Evolutionary conservation across 2,888 invertebrate genomes (phyloP).

Genomic region (Keiferia lycopersicella): DNA sequence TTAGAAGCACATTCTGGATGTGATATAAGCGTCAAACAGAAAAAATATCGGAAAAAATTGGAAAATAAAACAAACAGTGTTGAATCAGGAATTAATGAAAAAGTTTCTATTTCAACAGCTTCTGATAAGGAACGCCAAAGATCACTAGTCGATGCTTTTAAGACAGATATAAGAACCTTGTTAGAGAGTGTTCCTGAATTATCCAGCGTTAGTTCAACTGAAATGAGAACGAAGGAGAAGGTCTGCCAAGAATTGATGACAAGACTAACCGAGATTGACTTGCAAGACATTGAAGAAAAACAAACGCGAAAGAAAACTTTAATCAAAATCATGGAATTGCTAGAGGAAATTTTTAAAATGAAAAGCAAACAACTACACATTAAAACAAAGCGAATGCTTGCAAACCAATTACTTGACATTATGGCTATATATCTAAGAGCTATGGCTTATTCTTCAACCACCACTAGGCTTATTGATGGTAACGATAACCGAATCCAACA

Average conservation of each 20-base stretch:
- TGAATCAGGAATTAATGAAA: neutral
- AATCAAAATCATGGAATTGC: neutral
- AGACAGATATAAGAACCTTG: neutral
- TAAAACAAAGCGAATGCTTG: conserved; percentile 4
- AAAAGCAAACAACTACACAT: neutral
- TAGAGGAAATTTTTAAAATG: neutral
- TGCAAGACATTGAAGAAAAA: neutral
- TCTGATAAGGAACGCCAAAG: neutral
- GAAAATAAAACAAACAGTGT: neutral
- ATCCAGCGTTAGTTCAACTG: neutral
- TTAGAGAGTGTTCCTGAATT: neutral
- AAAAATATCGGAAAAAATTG: neutral
- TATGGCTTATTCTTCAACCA: neutral
- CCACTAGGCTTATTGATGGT: neutral
- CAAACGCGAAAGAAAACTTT: neutral
- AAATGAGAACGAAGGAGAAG: neutral
- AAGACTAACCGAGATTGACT: neutral
- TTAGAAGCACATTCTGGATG: neutral
- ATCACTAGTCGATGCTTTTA: neutral
- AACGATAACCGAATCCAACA: neutral
- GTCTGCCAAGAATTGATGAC: neutral
- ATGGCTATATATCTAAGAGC: neutral
- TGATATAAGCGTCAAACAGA: neutral
- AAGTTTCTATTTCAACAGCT: neutral
- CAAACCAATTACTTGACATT: neutral